Evolutionary conservation across 2,113 vertebrate species (phyloP).

Genomic region (Pyxicephalus adspersus): DNA sequence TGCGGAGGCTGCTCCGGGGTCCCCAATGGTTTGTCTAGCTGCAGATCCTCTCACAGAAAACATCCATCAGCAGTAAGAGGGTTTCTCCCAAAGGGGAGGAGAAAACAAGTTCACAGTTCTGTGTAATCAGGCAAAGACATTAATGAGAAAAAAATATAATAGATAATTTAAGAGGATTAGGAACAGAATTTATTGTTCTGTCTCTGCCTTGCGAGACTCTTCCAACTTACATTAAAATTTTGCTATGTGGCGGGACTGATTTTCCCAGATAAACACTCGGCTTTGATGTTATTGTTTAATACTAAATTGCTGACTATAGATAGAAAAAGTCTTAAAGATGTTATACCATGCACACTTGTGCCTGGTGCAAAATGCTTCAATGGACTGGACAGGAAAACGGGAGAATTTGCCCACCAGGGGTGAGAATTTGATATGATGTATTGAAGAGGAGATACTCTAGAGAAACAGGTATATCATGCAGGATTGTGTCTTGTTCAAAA

Average conservation of each 20-base stretch:
- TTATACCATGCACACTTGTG: too few relatives aligned
- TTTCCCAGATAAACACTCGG: not conserved
- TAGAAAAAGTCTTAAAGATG: not conserved
- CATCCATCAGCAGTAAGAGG: conserved; percentile 52
- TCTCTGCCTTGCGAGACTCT: not conserved
- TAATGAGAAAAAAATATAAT: conserved; percentile 49
- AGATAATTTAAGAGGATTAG: conserved; percentile 32
- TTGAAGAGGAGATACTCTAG: too few relatives aligned
- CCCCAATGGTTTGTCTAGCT: conserved; percentile 39
- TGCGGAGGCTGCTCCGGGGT: conserved; percentile 1
- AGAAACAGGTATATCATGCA: too few relatives aligned
- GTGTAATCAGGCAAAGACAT: conserved; percentile 26
- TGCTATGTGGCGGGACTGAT: not conserved
- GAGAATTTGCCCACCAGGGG: too few relatives aligned
- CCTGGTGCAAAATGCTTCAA: too few relatives aligned
- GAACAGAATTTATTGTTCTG: not conserved
- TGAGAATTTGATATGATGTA: too few relatives aligned
- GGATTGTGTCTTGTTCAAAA: too few relatives aligned
- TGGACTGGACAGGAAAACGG: too few relatives aligned
- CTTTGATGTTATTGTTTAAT: not conserved
- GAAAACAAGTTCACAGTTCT: conserved; percentile 44
- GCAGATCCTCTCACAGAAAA: conserved; percentile 50
- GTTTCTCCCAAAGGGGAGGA: conserved; percentile 42
- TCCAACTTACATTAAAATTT: not conserved
- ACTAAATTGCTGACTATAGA: not conserved